These are phyloP conservation scores for Distichodus sexfasciatus DNA, from an alignment of 2,797 vertebrate genomes.

Conservation along the genomic window DNA sequence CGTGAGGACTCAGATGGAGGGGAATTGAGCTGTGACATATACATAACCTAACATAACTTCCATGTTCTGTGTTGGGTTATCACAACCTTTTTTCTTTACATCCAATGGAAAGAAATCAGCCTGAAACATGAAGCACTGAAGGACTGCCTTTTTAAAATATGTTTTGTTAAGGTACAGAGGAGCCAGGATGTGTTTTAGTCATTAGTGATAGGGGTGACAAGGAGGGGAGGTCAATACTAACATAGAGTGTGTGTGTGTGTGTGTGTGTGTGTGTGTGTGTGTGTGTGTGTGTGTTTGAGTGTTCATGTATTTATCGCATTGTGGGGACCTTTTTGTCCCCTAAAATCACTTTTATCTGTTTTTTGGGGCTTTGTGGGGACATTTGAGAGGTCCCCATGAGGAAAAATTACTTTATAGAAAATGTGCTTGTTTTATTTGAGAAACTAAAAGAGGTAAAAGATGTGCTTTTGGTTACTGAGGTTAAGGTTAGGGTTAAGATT, in stretches of 20 bases:
- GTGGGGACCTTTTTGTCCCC: too few relatives aligned
- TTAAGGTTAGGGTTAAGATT: too few relatives aligned
- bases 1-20: neutral
- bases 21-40: conserved; percentile 19
- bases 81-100: conserved; percentile 14
- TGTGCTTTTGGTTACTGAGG: too few relatives aligned
- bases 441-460: too few relatives aligned
- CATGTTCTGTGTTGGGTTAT: conserved; percentile 45
- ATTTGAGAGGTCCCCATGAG: too few relatives aligned
- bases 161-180: neutral
- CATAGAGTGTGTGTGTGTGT: neutral
- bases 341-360: too few relatives aligned
- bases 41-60: conserved; percentile 39
- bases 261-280: neutral
- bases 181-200: conserved; percentile 57
- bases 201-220: conserved; percentile 54
- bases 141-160: conserved; percentile 50
- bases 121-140: conserved; percentile 39
- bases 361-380: too few relatives aligned
- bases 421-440: too few relatives aligned
- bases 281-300: too few relatives aligned
- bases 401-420: too few relatives aligned
- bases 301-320: too few relatives aligned
- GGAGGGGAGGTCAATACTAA: conserved; percentile 16
- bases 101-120: conserved; percentile 39